phyloP scores from a whole-genome alignment of 2,888 invertebrate genomes.

The Phyllotreta striolata region DNA sequence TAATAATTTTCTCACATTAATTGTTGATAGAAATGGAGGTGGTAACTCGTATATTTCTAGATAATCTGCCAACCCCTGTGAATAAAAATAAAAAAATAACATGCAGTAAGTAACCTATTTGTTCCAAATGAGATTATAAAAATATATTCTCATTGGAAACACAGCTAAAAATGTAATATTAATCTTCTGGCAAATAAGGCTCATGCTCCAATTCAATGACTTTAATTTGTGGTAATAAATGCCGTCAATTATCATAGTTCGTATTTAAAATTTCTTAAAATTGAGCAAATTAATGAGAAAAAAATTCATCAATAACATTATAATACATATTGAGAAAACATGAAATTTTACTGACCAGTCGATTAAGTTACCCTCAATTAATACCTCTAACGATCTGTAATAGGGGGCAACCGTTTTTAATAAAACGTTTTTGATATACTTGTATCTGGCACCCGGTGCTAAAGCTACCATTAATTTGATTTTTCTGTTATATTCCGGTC shows the following conservation, averaged over 20 bases:
- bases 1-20: conserved; percentile 69
- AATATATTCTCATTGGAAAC: no score
- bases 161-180: no score
- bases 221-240: no score
- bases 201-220: no score
- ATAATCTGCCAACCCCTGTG: conserved; percentile 6
- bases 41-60: conserved; percentile 11
- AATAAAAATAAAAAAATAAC: not conserved
- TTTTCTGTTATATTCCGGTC: conserved; percentile 71
- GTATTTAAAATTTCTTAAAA: no score
- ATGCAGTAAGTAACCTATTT: no score
- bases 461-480: conserved; percentile 70
- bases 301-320: no score
- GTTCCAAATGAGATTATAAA: no score
- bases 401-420: conserved; percentile 22
- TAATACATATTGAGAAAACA: not conserved
- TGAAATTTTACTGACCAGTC: no score
- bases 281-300: no score
- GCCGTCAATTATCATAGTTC: no score
- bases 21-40: conserved; percentile 10
- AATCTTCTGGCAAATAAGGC: no score
- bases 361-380: not conserved
- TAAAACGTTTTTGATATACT: conserved; percentile 36
- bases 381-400: conserved; percentile 34
- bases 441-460: conserved; percentile 71